A percentile compares a stretch with the other conserved stretches of the same genome.
These are phyloP conservation scores for Drosophila micromelanica DNA, from an alignment of 1,140 invertebrate genomes.

Conservation along the genomic window DNA sequence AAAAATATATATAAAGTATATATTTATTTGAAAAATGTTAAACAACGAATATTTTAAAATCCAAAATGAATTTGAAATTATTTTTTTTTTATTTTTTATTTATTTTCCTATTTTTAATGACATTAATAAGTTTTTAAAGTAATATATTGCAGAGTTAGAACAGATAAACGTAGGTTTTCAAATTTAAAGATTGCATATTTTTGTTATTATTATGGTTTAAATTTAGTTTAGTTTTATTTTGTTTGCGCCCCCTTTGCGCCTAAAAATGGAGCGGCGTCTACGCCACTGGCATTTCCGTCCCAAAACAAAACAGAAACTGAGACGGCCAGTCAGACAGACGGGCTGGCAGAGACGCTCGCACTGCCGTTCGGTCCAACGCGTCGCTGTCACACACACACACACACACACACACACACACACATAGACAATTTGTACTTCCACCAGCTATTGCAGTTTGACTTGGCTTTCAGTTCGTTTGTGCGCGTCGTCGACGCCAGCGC, in stretches of 20 bases:
- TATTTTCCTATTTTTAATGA: no score
- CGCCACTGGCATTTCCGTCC: constrained; percentile 71
- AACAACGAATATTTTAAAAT: no score
- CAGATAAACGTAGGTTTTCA: no score
- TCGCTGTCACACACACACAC: constrained; percentile 34
- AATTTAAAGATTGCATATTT: no score
- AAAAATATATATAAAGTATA: no score
- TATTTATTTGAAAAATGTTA: no score
- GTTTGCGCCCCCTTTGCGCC: neutral
- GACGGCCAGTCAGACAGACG: constrained; percentile 48
- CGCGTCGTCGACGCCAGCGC: constrained; percentile 56
- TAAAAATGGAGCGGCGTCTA: constrained; percentile 35
- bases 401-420: constrained; percentile 13
- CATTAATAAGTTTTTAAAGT: no score
- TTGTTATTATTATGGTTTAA: no score
- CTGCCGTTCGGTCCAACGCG: constrained; percentile 37
- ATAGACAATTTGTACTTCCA: constrained; percentile 58
- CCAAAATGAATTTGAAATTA: no score
- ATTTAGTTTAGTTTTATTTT: neutral
- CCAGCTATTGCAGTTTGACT: constrained; percentile 73
- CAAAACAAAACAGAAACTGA: constrained; percentile 75
- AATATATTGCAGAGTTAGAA: no score
- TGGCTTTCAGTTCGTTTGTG: constrained; percentile 58
- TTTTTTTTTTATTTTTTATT: neutral
- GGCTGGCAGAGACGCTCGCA: constrained; percentile 49